A percentile compares a stretch with the other conserved stretches of the same genome.
Conservation (phyloP, 30 jellyfish, hydroid and myxozoan genomes). For the Pseudorhiza aurosa region DNA sequence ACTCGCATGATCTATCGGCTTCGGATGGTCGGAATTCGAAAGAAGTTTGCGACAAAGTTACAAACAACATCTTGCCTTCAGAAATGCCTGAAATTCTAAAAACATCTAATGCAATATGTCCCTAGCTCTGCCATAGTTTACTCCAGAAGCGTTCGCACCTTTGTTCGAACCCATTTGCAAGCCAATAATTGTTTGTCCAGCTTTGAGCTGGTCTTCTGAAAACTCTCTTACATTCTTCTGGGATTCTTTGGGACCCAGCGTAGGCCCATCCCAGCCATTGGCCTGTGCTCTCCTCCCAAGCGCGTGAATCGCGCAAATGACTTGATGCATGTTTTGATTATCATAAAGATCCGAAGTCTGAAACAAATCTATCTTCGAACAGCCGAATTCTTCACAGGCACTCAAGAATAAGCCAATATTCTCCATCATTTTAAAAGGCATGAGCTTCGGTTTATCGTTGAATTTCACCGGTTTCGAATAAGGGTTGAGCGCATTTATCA, state of each 20-base stretch:
- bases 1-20: no score
- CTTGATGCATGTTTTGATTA: constrained; percentile 95
- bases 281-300: constrained; percentile 86
- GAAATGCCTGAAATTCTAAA: no score
- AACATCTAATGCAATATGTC: constrained; percentile 30
- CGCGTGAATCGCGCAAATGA: constrained; percentile 88
- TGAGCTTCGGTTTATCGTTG: constrained; percentile 35
- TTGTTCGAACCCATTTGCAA: constrained; percentile 85
- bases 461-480: neutral
- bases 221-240: constrained; percentile 66
- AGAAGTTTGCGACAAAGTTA: no score
- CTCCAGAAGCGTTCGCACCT: constrained; percentile 80
- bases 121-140: constrained; percentile 61
- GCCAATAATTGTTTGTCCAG: constrained; percentile 76
- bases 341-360: constrained; percentile 93
- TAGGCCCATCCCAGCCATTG: constrained; percentile 73
- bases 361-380: constrained; percentile 73
- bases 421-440: constrained; percentile 86
- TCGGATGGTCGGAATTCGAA: no score
- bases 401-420: constrained; percentile 81
- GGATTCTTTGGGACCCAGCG: constrained; percentile 88
- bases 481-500: constrained; percentile 58
- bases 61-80: no score
- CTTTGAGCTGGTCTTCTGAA: constrained; percentile 77
- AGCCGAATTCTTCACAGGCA: constrained; percentile 84